Evolutionary conservation across 2,113 vertebrate species (phyloP).

Genomic region (Psilopsiagon aymara): DNA sequence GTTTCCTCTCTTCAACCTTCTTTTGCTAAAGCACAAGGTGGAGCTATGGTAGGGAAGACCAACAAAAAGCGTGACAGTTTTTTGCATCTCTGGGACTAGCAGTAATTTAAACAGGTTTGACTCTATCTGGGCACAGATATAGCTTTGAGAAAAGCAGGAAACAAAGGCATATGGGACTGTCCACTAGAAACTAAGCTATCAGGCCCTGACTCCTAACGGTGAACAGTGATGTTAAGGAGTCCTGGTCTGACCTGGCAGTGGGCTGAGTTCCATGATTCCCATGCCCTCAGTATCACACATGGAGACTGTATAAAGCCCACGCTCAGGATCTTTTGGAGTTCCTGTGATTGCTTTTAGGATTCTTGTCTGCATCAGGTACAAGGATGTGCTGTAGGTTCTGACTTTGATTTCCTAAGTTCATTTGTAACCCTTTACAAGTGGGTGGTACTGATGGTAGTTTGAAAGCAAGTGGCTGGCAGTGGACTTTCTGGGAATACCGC

Average conservation of each 20-base stretch:
- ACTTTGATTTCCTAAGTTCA: not conserved
- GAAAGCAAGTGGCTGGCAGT: not conserved
- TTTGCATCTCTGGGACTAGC: not conserved
- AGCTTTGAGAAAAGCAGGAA: not conserved
- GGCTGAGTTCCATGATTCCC: not conserved
- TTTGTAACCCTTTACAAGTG: not conserved
- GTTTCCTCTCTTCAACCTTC: not conserved
- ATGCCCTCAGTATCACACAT: not conserved
- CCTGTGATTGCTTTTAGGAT: not conserved
- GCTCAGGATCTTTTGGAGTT: not conserved
- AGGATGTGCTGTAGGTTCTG: not conserved
- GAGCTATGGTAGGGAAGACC: not conserved
- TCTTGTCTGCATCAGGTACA: not conserved
- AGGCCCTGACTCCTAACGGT: not conserved
- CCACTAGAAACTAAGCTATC: not conserved
- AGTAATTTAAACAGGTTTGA: not conserved
- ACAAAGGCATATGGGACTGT: not conserved
- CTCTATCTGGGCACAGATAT: not conserved
- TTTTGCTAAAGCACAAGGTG: constrained; percentile 7
- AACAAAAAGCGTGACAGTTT: not conserved
- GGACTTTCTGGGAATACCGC: not conserved
- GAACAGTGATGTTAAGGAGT: not conserved
- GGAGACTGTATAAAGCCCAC: not conserved
- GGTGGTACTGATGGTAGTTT: not conserved
- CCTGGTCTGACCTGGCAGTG: not conserved